Conservation (phyloP, 2,797 vertebrate genomes). For the Buphagus erythrorhynchus region DNA sequence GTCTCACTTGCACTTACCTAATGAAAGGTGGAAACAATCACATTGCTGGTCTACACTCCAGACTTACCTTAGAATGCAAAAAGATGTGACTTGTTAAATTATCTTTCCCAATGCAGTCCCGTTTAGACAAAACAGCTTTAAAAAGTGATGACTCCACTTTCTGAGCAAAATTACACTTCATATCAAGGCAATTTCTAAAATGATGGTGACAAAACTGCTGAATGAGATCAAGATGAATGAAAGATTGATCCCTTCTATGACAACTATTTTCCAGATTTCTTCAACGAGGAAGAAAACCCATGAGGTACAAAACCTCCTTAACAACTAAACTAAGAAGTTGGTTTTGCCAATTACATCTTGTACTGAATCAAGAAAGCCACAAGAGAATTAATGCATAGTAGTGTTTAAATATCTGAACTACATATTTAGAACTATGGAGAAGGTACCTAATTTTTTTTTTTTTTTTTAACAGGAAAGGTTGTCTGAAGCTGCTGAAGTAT, state of each 20-base stretch:
- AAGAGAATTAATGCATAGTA: neutral
- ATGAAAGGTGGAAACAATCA: neutral
- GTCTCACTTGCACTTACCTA: neutral
- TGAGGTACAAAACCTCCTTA: neutral
- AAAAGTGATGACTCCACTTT: neutral
- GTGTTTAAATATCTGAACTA: neutral
- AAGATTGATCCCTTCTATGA: neutral
- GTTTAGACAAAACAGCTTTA: neutral
- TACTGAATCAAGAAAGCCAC: neutral
- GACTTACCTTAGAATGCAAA: neutral
- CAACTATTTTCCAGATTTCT: neutral
- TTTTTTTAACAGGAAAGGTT: constrained; percentile 73
- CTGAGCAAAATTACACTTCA: neutral
- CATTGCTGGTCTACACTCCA: neutral
- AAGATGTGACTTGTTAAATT: neutral
- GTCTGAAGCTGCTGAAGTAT: constrained; percentile 80
- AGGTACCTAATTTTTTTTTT: neutral
- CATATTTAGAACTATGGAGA: neutral
- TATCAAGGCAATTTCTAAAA: neutral
- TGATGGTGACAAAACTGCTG: neutral
- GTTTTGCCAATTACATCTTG: neutral
- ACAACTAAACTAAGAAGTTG: neutral
- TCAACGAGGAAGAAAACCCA: neutral
- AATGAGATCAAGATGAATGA: neutral
- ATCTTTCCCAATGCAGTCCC: neutral